These are phyloP conservation scores for Pollenia amentaria DNA, from an alignment of 2,888 invertebrate genomes.

Conservation along the genomic window DNA sequence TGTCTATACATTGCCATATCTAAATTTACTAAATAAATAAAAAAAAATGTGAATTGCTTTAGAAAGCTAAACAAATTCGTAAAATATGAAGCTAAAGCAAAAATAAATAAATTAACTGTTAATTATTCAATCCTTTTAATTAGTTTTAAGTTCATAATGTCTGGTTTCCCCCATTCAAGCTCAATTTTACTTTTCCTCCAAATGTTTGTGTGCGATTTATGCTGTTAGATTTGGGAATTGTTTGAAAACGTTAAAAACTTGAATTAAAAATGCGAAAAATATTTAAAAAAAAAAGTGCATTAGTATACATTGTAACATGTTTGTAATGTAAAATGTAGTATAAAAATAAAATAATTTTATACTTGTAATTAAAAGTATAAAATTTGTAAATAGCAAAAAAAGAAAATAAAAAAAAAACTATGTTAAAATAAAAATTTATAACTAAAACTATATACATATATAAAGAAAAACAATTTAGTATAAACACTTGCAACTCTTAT, in stretches of 20 bases:
- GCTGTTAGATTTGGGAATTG: constrained; percentile 43
- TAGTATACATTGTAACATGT: constrained; percentile 54
- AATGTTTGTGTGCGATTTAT: constrained; percentile 48
- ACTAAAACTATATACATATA: constrained; percentile 63
- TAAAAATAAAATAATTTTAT: neutral
- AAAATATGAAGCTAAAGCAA: too few species aligned
- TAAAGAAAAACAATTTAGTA: constrained; percentile 52
- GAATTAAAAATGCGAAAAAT: constrained; percentile 38
- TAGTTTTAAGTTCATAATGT: too few species aligned
- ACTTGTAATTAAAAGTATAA: constrained; percentile 18
- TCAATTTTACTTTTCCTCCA: neutral
- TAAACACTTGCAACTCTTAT: constrained; percentile 44
- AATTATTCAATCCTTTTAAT: too few species aligned
- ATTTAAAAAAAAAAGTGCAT: constrained; percentile 59
- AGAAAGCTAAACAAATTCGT: too few species aligned
- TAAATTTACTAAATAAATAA: too few species aligned
- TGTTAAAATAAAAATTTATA: constrained; percentile 57
- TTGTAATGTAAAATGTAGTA: constrained; percentile 43
- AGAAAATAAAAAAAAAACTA: constrained; percentile 21
- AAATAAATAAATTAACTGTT: too few species aligned
- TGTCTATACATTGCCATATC: too few species aligned
- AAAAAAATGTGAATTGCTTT: too few species aligned
- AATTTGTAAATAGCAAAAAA: constrained; percentile 45
- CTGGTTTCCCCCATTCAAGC: too few species aligned
- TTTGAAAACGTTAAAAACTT: constrained; percentile 52